Evolutionary conservation across 37 sponge, comb jelly and placozoan genomes (phyloP).

Genomic region (Halichondria panicea): DNA sequence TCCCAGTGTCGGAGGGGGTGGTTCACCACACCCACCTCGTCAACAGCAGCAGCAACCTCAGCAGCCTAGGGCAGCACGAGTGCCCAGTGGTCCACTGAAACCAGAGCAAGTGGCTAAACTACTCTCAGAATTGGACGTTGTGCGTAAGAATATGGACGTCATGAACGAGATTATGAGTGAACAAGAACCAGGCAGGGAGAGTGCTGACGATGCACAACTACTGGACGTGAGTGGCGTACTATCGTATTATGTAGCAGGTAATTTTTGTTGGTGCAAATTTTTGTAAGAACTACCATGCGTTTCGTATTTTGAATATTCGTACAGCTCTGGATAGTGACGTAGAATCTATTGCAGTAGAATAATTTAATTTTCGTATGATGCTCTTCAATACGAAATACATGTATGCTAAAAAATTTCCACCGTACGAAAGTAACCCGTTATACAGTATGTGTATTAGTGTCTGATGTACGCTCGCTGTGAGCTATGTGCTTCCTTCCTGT

Average conservation of each 20-base stretch:
- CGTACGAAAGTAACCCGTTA: too few species aligned
- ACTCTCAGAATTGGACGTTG: constrained; percentile 86
- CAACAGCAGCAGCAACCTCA: neutral
- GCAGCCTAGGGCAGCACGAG: constrained; percentile 3
- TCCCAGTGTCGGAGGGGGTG: neutral
- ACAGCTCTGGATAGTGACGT: too few species aligned
- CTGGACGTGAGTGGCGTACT: constrained; percentile 43
- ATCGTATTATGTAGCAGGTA: too few species aligned
- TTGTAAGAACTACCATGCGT: neutral
- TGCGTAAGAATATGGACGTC: constrained; percentile 83
- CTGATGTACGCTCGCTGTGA: too few species aligned
- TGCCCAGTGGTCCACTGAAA: constrained; percentile 55
- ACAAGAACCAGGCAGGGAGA: constrained; percentile 84
- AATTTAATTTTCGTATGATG: too few species aligned
- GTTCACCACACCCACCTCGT: neutral
- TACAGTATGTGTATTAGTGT: too few species aligned
- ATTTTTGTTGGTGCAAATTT: neutral
- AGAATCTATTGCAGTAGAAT: too few species aligned
- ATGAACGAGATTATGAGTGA: constrained; percentile 92
- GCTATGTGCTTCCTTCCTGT: too few species aligned
- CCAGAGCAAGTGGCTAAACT: constrained; percentile 84
- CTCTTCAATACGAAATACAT: too few species aligned
- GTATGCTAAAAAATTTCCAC: too few species aligned
- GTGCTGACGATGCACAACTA: constrained; percentile 56
- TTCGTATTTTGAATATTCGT: too few species aligned